Evolutionary conservation across 2,888 invertebrate genomes (phyloP).

Genomic region (Scelioninae gen. 1): DNA sequence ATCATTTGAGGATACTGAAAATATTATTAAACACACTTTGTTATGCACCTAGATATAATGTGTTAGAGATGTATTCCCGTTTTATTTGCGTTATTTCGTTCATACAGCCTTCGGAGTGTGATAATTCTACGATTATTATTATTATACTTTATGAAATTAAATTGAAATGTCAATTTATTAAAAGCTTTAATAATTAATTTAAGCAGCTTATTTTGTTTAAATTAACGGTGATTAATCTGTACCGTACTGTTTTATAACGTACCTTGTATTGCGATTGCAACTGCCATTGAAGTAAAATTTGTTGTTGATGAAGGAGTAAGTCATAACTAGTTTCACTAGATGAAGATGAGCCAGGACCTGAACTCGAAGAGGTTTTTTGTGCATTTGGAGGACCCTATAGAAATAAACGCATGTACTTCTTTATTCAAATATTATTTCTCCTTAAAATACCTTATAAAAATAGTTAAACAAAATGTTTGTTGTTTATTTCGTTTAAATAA

Average conservation of each 20-base stretch:
- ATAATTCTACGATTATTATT: background rate
- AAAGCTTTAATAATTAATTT: no score
- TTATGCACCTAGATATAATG: conserved; percentile 61
- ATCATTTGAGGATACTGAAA: conserved; percentile 90
- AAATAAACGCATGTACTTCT: no score
- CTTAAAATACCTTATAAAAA: no score
- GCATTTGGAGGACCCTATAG: conserved; percentile 93
- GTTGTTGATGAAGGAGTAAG: conserved; percentile 96
- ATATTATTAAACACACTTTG: conserved; percentile 71
- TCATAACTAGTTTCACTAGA: conserved; percentile 94
- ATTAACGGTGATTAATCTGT: no score
- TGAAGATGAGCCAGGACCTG: conserved; percentile 80
- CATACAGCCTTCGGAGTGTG: conserved; percentile 28
- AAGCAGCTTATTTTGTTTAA: no score
- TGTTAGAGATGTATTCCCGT: conserved; percentile 47
- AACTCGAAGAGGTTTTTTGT: conserved; percentile 88
- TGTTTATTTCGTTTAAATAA: no score
- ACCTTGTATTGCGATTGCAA: conserved; percentile 92
- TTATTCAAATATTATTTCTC: no score
- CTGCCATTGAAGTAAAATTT: conserved; percentile 94
- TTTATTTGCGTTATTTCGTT: conserved; percentile 55
- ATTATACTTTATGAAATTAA: no score
- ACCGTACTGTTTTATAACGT: no score
- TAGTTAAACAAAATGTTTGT: no score
- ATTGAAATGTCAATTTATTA: no score